Percentiles rank a stretch among this genome's conserved stretches.
Evolutionary conservation across 2,113 vertebrate genomes (phyloP).

Genomic region (Cygnus atratus): DNA sequence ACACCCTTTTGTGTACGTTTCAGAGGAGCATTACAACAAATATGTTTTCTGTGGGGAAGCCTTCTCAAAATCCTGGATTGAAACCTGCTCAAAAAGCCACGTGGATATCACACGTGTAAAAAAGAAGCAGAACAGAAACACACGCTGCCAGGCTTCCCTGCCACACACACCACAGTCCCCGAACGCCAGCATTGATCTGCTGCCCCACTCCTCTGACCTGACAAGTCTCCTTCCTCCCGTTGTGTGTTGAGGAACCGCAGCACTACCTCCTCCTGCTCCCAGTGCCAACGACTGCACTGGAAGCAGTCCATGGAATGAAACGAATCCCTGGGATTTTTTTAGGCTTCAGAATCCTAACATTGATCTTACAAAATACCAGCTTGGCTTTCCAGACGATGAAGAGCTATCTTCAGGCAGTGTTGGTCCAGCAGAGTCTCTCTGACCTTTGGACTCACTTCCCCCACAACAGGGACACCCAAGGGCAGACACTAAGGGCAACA

Average conservation of each 20-base stretch:
- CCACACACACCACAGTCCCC: accelerated
- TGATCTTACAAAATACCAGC: conserved; percentile 41
- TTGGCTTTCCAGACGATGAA: conserved; percentile 28
- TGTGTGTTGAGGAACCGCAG: not conserved
- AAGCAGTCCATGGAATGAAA: not conserved
- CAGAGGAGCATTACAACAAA: not conserved
- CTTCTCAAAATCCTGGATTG: not conserved
- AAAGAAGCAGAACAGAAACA: not conserved
- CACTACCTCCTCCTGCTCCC: not conserved
- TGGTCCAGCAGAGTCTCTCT: conserved; percentile 13
- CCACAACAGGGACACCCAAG: conserved; percentile 15
- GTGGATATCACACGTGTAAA: not conserved
- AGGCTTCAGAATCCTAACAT: conserved; percentile 17
- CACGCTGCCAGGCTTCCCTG: not conserved
- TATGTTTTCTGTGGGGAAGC: not conserved
- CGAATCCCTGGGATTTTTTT: not conserved
- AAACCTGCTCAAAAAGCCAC: not conserved
- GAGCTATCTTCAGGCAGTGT: conserved; percentile 41
- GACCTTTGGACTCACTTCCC: conserved; percentile 52
- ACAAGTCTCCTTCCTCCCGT: not conserved
- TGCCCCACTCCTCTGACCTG: not conserved
- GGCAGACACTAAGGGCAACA: conserved; percentile 36
- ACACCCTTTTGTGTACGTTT: not conserved
- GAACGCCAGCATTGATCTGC: not conserved
- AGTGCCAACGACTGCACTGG: not conserved